These are phyloP conservation scores for Drosophila melanocephala DNA, from an alignment of 2,888 invertebrate genomes.

Conservation along the genomic window DNA sequence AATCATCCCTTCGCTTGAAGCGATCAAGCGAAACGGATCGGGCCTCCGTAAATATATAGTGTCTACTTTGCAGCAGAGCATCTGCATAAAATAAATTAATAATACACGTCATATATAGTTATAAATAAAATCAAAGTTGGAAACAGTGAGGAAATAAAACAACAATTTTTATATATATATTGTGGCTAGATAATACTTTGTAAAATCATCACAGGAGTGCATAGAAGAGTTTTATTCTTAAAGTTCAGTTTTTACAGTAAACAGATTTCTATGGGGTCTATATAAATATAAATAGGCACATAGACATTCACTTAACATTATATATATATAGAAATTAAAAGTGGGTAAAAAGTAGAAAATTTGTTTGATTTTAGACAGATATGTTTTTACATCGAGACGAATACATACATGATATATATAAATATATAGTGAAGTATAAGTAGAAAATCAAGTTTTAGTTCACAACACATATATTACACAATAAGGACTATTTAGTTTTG, in stretches of 20 bases:
- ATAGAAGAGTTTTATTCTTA: slow-evolving; percentile 70
- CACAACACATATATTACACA: slow-evolving; percentile 56
- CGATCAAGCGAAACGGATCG: slow-evolving; percentile 82
- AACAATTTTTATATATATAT: slow-evolving; percentile 22
- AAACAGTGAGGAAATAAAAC: slow-evolving; percentile 42
- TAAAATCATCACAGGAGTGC: slow-evolving; percentile 73
- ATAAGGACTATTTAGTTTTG: slow-evolving; percentile 22
- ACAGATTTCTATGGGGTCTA: slow-evolving; percentile 28
- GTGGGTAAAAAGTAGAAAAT: slow-evolving; percentile 22
- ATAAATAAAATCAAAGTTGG: slow-evolving; percentile 1
- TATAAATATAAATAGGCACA: slow-evolving; percentile 37
- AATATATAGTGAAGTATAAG: slow-evolving; percentile 2
- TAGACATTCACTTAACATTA: slow-evolving; percentile 53
- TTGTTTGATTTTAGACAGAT: slow-evolving; percentile 36
- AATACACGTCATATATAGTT: slow-evolving; percentile 2
- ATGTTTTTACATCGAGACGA: slow-evolving; percentile 49
- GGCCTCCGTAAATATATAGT: slow-evolving; percentile 63
- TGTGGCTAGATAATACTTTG: slow-evolving; percentile 44
- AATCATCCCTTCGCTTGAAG: slow-evolving; percentile 39
- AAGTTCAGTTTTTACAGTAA: slow-evolving; percentile 26
- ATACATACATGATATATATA: slow-evolving; percentile 5
- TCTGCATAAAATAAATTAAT: slow-evolving; percentile 43
- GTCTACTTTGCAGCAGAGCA: slow-evolving; percentile 55
- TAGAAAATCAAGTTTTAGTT: slow-evolving; percentile 38
- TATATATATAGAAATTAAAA: slow-evolving; percentile 27